phyloP scores from a whole-genome alignment of 1,140 invertebrate genomes.

The Saxidomus purpurata region DNA sequence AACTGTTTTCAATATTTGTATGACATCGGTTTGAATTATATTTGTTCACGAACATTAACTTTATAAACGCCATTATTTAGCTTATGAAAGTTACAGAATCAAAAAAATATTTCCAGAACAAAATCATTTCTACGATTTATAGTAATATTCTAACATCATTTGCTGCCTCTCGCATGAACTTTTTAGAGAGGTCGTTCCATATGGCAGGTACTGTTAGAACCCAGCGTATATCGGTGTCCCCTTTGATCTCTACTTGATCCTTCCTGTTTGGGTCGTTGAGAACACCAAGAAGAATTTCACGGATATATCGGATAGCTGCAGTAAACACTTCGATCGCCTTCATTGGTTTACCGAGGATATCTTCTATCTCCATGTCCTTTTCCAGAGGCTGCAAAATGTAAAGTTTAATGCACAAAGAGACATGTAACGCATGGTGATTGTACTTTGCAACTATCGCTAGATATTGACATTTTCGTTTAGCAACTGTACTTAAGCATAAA shows the following conservation, averaged over 20 bases:
- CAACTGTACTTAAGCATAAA: too few species aligned
- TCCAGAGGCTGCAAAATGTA: slow-evolving; percentile 29
- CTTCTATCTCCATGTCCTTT: slow-evolving; percentile 41
- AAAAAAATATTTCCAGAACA: too few species aligned
- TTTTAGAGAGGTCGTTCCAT: slow-evolving; percentile 52
- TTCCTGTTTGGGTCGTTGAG: not conserved
- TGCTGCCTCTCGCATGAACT: slow-evolving; percentile 61
- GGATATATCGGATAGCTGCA: slow-evolving; percentile 31
- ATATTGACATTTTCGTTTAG: too few species aligned
- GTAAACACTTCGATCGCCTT: slow-evolving; percentile 35
- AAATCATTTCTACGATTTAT: too few species aligned
- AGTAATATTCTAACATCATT: not conserved
- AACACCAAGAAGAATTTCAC: not conserved
- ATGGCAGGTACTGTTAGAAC: slow-evolving; percentile 55
- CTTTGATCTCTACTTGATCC: not conserved
- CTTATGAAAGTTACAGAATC: too few species aligned
- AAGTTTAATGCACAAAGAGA: too few species aligned
- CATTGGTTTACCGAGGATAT: slow-evolving; percentile 47
- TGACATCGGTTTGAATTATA: too few species aligned
- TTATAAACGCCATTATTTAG: too few species aligned
- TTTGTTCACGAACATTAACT: too few species aligned
- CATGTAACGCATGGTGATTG: too few species aligned
- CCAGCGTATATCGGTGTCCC: slow-evolving; percentile 48
- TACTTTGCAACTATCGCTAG: too few species aligned
- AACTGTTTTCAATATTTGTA: too few species aligned